Evolutionary conservation across 2,797 vertebrate species (phyloP), one percentile per base, ranked within the genome.

Genomic region (Rhinoraja longicauda): DNA sequence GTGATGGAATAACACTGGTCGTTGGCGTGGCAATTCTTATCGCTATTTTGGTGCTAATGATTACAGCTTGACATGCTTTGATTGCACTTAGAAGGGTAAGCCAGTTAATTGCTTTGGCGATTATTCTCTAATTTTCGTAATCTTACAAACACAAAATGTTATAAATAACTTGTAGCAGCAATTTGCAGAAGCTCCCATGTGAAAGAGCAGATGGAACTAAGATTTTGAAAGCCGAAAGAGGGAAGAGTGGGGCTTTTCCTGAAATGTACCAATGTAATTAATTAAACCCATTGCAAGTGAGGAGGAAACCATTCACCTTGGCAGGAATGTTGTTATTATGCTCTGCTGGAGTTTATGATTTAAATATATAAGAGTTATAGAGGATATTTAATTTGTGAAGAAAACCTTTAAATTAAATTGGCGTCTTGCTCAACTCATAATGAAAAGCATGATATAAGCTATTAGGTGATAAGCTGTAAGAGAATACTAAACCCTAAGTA

Each of bases 11-110:
- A 67, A 88, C 12, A 17, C 57, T 32, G 21, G 36, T 15, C 10
- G 57, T n/a, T 88, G 59, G n/a, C 64, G 29, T 88, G 13, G 84
- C 84, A 67, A 62, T 88, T 9, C n/a, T 88, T 88, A n/a, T 88
- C 59, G 62, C n/a, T 32, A 32, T 64, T 88, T 36, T 88, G 32
- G 17, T n/a, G 15, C 59, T 32, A 64, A 57, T 67, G n/a, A 36
- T 36, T 5, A 67, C 9, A 32, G 13, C 29, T n/a, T 12, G n/a
- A 86, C 29, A 32, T 86, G n/a, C 57, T 67, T 53, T 67, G n/a
- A 67, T 36, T 21, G 0, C n/a, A 67, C 17, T 67, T 21, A 32
- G n/a, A 29, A 88, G 32, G 8, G n/a, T 88, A 36, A 67, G 59
- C 84, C n/a, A 36, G 64, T 67, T 67, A 88, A 64, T 88, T 67